Evolutionary conservation across 2,888 invertebrate species (phyloP).

Genomic region (Galeruca laticollis): DNA sequence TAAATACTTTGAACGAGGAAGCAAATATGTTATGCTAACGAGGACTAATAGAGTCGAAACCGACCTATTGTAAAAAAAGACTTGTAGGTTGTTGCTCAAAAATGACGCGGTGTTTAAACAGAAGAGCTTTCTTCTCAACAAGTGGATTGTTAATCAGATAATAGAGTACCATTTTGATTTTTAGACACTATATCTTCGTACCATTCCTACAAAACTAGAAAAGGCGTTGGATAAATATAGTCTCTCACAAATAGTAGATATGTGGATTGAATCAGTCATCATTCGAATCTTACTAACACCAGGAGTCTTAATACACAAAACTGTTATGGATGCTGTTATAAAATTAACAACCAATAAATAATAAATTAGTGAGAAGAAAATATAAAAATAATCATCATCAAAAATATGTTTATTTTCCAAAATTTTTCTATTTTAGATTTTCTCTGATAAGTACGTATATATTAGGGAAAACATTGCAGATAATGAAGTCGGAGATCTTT

Average conservation of each 20-base stretch:
- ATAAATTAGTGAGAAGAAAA: not conserved
- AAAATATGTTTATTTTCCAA: too few relatives aligned
- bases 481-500: not conserved
- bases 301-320: not conserved
- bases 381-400: not conserved
- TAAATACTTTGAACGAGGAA: too few relatives aligned
- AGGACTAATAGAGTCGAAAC: too few relatives aligned
- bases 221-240: not conserved
- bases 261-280: not conserved
- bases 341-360: not conserved
- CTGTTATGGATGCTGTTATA: not conserved
- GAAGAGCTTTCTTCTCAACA: too few relatives aligned
- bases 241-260: not conserved
- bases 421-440: conserved; percentile 8
- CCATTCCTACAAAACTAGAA: not conserved
- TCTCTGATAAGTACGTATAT: not conserved
- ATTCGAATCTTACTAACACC: not conserved
- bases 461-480: not conserved
- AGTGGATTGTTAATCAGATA: not conserved
- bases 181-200: not conserved
- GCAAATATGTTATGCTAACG: too few relatives aligned
- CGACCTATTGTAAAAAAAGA: too few relatives aligned
- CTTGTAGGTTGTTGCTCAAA: too few relatives aligned
- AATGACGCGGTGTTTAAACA: too few relatives aligned
- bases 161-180: not conserved